A percentile compares a stretch with the other conserved stretches of the same genome.
phyloP scores from a whole-genome alignment of 2,797 vertebrate species.

The Enteromius mattozi region DNA sequence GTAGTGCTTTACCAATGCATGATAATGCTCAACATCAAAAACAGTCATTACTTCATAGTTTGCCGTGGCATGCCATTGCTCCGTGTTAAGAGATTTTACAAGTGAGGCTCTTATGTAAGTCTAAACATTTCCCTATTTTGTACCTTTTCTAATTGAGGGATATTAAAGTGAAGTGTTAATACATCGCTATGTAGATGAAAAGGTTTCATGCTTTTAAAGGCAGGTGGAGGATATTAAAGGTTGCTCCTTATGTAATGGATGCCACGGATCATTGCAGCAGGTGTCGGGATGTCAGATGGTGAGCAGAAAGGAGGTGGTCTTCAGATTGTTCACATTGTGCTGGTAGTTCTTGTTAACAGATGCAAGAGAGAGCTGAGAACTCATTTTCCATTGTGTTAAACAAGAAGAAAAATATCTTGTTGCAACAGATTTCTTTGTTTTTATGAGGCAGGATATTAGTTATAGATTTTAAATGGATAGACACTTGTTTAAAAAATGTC shows the following conservation, averaged over 20 bases:
- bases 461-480: neutral
- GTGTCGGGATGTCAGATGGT: slow-evolving; percentile 27
- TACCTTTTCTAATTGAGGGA: slow-evolving; percentile 24
- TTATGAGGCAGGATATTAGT: neutral
- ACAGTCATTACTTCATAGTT: slow-evolving; percentile 14
- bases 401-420: neutral
- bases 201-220: slow-evolving; percentile 11
- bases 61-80: neutral
- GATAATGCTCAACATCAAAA: neutral
- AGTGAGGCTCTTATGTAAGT: slow-evolving; percentile 13
- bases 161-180: slow-evolving; percentile 20
- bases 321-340: neutral
- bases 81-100: neutral
- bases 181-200: slow-evolving; percentile 34
- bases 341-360: slow-evolving; percentile 17
- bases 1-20: neutral
- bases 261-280: slow-evolving; percentile 23
- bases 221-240: slow-evolving; percentile 29
- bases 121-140: slow-evolving; percentile 37
- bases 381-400: no score
- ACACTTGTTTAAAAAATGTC: slow-evolving; percentile 7
- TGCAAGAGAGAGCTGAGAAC: neutral
- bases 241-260: slow-evolving; percentile 31
- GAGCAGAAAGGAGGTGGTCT: neutral
- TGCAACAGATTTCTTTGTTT: neutral